These are phyloP conservation scores for Calephelis virginiensis DNA, from an alignment of 1,140 invertebrate genomes.

Conservation along the genomic window DNA sequence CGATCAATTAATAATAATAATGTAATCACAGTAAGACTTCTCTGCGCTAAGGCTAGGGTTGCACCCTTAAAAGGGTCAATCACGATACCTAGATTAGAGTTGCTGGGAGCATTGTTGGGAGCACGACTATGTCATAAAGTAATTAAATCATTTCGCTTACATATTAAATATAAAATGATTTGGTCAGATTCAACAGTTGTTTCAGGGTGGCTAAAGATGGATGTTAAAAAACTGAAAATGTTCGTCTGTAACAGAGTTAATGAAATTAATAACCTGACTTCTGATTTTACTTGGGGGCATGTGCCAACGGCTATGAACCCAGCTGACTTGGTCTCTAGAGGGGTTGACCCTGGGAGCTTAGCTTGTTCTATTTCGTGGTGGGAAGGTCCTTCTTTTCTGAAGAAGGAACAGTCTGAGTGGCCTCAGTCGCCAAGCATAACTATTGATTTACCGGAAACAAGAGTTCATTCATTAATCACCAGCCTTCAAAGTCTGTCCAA, in stretches of 20 bases:
- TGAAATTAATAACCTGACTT: constrained; percentile 30
- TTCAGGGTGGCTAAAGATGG: constrained; percentile 27
- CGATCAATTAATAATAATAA: constrained; percentile 6
- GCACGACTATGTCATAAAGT: neutral
- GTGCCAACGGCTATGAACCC: constrained; percentile 30
- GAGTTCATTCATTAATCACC: too few relatives aligned
- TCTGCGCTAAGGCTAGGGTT: constrained; percentile 24
- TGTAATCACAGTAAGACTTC: constrained; percentile 1
- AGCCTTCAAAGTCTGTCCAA: too few relatives aligned
- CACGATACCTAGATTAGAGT: constrained; percentile 31
- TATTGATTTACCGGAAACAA: constrained; percentile 7
- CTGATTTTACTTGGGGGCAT: constrained; percentile 12
- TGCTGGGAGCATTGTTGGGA: constrained; percentile 25
- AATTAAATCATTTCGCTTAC: neutral
- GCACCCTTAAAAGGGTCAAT: constrained; percentile 17
- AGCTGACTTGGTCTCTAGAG: constrained; percentile 33
- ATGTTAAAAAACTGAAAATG: constrained; percentile 5
- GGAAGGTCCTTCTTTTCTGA: constrained; percentile 26
- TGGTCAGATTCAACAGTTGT: constrained; percentile 33
- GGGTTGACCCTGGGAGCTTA: constrained; percentile 19
- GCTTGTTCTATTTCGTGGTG: constrained; percentile 21
- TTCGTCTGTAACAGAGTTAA: constrained; percentile 32
- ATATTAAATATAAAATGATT: neutral
- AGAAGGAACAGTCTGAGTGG: constrained; percentile 11
- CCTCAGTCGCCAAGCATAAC: neutral